Evolutionary conservation across 2,888 invertebrate species (phyloP).

Genomic region (Pseudococcus viburni): DNA sequence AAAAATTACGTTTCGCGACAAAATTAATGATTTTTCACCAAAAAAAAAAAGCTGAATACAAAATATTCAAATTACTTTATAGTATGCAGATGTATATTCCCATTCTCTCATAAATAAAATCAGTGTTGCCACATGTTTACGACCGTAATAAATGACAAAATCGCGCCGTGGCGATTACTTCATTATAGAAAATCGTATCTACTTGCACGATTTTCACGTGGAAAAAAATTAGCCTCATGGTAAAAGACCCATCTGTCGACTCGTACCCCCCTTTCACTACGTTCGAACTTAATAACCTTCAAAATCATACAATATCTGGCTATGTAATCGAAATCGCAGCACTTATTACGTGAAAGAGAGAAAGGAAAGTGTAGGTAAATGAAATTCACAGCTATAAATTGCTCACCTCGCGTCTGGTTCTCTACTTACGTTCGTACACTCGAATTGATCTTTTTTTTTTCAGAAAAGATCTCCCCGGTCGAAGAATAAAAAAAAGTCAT

Average conservation of each 20-base stretch:
- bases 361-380: conserved; percentile 35
- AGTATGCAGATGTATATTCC: background rate
- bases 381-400: conserved; percentile 52
- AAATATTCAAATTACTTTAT: conserved; percentile 17
- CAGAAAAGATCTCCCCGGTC: background rate
- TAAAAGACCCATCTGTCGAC: background rate
- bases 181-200: background rate
- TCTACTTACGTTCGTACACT: background rate
- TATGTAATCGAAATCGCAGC: background rate
- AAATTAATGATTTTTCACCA: background rate
- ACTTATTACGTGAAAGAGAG: conserved; percentile 23
- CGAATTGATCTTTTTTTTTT: conserved; percentile 42
- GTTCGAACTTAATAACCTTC: conserved; percentile 6
- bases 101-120: conserved; percentile 6
- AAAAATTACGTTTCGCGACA: background rate
- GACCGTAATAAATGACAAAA: conserved; percentile 25
- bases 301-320: conserved; percentile 41
- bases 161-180: background rate
- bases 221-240: background rate
- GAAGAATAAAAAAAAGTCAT: background rate
- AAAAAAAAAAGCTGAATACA: background rate
- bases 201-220: background rate
- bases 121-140: conserved; percentile 5
- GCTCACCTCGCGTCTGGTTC: background rate
- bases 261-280: background rate